Evolutionary conservation across 2,113 vertebrate genomes (phyloP), one percentile per base, ranked within the genome.

Genomic region (Corythornis cristatus): DNA sequence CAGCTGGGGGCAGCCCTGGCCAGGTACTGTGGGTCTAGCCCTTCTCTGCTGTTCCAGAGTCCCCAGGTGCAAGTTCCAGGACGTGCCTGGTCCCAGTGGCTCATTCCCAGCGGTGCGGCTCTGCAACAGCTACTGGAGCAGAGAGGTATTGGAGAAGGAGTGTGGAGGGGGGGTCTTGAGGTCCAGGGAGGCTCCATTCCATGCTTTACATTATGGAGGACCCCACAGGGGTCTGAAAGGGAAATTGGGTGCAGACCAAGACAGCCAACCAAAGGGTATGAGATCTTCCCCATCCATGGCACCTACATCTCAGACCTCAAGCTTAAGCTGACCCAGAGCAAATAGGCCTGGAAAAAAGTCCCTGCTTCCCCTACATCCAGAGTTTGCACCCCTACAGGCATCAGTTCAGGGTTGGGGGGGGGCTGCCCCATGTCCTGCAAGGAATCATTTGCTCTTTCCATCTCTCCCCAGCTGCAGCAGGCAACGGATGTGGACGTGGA

Each of bases 71-170:
- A 85, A 79, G 19, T 99, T 98, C 92, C 97, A 95, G 66, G 8
- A 95, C 0, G 66, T 97, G 37, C 58, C 74, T 8, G 94, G 93
- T 51, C 21, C 53, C 2, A 61, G 95, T 43, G 96, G 84, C 67
- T 92, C 21, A 0, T 98, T 97, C 12, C 96, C 97, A 78, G 98
- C 98, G 1, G 33, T 98, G 82, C 97, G 99, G 28, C 96, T 99
- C 61, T 99, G 99, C 96, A 99, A 99, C 97, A 99, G 97, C 96
- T 99, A 98, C 97, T 99, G 99, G 99, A 98, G 90, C 91, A 98
- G 99, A 93, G 71, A 99, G 98, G 99, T 99, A 95, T 0, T 5
- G 37, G 45, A 11, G 35, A 56, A 67, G 57, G 51, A 72, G 10
- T 1, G 6, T 1, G 0, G 31, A 28, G 26, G 12, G 0, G 31